A percentile compares a stretch with the other conserved stretches of the same genome.
Conservation (phyloP, 1,140 invertebrate genomes). For the Lanistes nyassanus region DNA sequence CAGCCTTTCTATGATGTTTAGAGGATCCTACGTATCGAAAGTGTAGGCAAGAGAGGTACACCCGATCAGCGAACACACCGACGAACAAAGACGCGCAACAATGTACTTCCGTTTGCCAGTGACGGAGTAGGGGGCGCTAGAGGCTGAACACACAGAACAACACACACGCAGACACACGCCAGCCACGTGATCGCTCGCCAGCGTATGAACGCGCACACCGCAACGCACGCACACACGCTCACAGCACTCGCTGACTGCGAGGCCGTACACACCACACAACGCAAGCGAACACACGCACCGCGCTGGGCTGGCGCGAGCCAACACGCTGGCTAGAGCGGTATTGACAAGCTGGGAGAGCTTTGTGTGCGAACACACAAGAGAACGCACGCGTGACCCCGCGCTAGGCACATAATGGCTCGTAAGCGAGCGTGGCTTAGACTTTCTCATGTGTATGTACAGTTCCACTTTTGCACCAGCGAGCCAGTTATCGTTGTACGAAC, state of each 20-base stretch:
- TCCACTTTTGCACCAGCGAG: no score
- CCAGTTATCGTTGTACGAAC: no score
- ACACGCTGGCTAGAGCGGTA: background rate
- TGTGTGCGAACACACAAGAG: background rate
- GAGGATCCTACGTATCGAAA: background rate
- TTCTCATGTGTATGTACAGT: no score
- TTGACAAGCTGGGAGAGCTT: background rate
- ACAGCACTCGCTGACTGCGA: background rate
- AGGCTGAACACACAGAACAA: conserved; percentile 26
- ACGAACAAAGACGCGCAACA: conserved; percentile 25
- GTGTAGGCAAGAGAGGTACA: background rate
- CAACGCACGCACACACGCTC: conserved; percentile 25
- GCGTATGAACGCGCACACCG: conserved; percentile 22
- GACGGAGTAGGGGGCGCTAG: conserved; percentile 22
- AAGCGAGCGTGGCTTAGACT: no score
- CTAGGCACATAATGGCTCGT: background rate
- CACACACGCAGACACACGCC: conserved; percentile 17
- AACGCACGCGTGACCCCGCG: background rate
- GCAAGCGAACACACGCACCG: no score
- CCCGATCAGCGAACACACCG: conserved; percentile 21
- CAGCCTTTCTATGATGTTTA: no score
- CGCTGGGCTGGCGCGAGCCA: background rate
- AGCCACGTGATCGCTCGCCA: conserved; percentile 20
- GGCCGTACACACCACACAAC: no score
- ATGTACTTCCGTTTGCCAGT: conserved; percentile 27